phyloP scores from a whole-genome alignment of 2,888 invertebrate genomes.

The Ormyrus rosae region DNA sequence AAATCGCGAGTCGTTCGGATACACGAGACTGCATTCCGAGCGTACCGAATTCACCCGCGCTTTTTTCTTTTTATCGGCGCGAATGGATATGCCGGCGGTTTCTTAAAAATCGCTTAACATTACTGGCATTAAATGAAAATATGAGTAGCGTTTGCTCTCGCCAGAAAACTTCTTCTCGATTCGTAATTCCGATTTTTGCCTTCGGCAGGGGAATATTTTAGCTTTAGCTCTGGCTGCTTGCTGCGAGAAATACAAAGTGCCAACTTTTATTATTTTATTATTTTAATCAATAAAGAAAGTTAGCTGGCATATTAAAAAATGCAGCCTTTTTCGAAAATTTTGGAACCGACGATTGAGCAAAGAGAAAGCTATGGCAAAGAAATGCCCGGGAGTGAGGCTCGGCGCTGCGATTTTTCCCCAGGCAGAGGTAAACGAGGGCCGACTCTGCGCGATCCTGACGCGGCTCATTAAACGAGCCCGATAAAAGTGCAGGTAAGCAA shows the following conservation, averaged over 20 bases:
- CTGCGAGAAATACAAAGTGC: too few relatives aligned
- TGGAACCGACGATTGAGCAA: not conserved
- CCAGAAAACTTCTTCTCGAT: too few relatives aligned
- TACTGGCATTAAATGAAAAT: too few relatives aligned
- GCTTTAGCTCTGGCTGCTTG: too few relatives aligned
- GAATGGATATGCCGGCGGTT: not conserved
- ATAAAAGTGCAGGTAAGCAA: conserved; percentile 33
- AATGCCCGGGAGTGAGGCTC: too few relatives aligned
- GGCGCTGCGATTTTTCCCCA: not conserved
- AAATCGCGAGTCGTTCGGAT: conserved; percentile 18
- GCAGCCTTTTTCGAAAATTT: too few relatives aligned
- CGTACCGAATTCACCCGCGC: conserved; percentile 16
- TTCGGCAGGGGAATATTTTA: too few relatives aligned
- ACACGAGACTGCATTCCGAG: conserved; percentile 25
- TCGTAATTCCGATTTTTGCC: not conserved
- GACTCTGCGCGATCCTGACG: not conserved
- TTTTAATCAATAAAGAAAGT: too few relatives aligned
- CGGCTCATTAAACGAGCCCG: not conserved
- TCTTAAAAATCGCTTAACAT: too few relatives aligned
- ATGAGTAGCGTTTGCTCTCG: too few relatives aligned
- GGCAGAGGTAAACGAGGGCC: conserved; percentile 3
- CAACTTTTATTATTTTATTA: not conserved
- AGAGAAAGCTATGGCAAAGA: not conserved
- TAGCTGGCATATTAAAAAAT: too few relatives aligned
- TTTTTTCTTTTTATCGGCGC: not conserved